Base-by-base conservation (phyloP, 2,113 vertebrate species). In the Trachemys scripta region DNA sequence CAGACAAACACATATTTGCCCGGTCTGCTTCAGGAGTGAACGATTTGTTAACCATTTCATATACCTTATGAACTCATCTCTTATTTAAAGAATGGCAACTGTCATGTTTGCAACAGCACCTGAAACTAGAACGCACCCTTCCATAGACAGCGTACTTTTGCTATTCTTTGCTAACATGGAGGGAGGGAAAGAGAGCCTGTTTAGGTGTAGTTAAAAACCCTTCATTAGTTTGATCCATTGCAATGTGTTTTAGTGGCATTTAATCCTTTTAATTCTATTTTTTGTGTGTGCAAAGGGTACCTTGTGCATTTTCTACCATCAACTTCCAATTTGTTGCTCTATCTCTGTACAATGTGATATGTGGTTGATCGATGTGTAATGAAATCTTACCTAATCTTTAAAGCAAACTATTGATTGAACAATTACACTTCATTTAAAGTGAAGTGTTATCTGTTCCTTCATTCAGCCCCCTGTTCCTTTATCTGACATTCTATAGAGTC, bases 301-400 rank as follows among this genome's bases (percentile, higher is more conserved):
- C 8, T 1, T 54, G 2, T 5, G 20, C 88, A 16, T 93, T 95
- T 85, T 47, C n/a, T 12, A 80, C 35, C 9, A n/a, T 72, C 91
- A 90, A 78, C 76, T 57, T 84, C 29, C 20, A 82, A 62, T 84
- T 92, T 56, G 80, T 81, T 95, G 45, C 54, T 59, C 9, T 75
- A 10, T 82, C n/a, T 86, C 59, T 69, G 27, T 88, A 65, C 69
- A 95, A 94, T 91, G 45, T 0, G 0, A 85, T 90, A 94, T 57
- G 62, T 96, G 11, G 83, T 95, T 95, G 88, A 96, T 94, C 6
- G 1, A 82, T 69, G 82, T 17, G 69, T 96, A 91, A 90, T 91
- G 93, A 95, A 97, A 95, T 90, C 51, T 96, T 95, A 57, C 90
- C 79, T 92, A 96, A 91, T 93, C 76, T 97, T 96, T 95, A 95